Evolutionary conservation across 53 echinoderm and acorn worm species (phyloP), one percentile per base, ranked within the genome.

Genomic region (Luidia sarsii): DNA sequence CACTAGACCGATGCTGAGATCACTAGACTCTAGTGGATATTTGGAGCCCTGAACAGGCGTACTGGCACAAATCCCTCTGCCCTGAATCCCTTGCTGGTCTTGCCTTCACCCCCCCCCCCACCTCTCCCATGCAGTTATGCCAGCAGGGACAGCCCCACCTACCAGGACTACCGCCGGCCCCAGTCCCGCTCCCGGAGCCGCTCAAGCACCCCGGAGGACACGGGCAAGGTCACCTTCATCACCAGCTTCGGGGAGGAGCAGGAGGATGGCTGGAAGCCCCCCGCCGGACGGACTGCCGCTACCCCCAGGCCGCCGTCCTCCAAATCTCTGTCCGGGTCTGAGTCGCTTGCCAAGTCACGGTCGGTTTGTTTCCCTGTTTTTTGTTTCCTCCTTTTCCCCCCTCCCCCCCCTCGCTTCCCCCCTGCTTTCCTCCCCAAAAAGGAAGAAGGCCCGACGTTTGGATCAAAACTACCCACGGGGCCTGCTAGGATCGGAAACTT

Each of bases 101-200:
- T n/a, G n/a, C n/a, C n/a, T n/a, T n/a, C n/a, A n/a, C n/a, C n/a
- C n/a, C n/a, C n/a, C n/a, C n/a, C n/a, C n/a, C n/a, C n/a, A n/a
- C n/a, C n/a, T n/a, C n/a, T n/a, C n/a, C n/a, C n/a, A n/a, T 67
- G 15, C 74, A 99, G 99, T 81, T 99, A 99, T 87, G 99, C 99
- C 48, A 89, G 91, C 39, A 79, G 99, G 11, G 94, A 89, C 50
- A 99, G 99, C 67, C 99, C 99, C 10, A 94, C 94, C 10, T 99
- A 99, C 85, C 84, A 88, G 37, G 88, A 94, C 29, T 99, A 99
- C 82, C 39, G 82, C 22, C 74, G 66, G 10, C 81, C 88, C 5
- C 46, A 48, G 7, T 92, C 95, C 39, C 66, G 81, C 20, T 96
- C 97, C 13, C 77, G 93, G 30, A 99, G 99, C 82, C 83, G 94